Base-by-base conservation (phyloP, 2,888 invertebrate genomes). In the Amphimallon solstitiale region DNA sequence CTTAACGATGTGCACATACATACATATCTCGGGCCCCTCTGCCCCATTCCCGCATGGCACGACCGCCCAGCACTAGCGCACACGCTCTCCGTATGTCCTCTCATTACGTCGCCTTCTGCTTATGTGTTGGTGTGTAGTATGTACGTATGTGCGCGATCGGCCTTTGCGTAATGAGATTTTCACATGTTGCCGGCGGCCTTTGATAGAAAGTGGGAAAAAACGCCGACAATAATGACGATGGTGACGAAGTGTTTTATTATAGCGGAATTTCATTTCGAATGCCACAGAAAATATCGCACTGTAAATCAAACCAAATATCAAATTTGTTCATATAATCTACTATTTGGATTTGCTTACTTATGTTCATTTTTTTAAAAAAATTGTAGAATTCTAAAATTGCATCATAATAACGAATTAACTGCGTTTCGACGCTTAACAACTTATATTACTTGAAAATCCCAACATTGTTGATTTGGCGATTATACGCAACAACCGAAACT, bases 111-210 rank as follows among this genome's bases (percentile, higher is more conserved):
- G 43, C 15, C 43, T 29, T 34, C 29, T 7, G 29, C 29, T 29
- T 45, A 19, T 45, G 35, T 52, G 54, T 64, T 45, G 12, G 38
- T 46, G 35, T 49, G 49, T 61, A 29, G 61, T 61, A 12, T 14
- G 49, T 38, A 15, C 9, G 9, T 29, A 9, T 29, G 2, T 2
- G 61, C 63, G 52, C 52, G 46, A 56, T 54, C 43, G 43, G 56
- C 56, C 56, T 59, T 34, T 43, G 62, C 61, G 43, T 66, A 66
- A 66, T 66, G 65, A 66, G 61, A 66, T 66, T 66, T 66, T 66
- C 65, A 66, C 65, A 61, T 61, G 65, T 61, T 51, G 62, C 62
- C 56, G 56, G 56, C 56, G 56, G 56, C 56, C 56, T 59, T 43
- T 59, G 56, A 59, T 59, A 59, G 56, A 43, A 43, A 59, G 56